Evolutionary conservation across 2,888 invertebrate genomes (phyloP).

Genomic region (Apotomis capreana): DNA sequence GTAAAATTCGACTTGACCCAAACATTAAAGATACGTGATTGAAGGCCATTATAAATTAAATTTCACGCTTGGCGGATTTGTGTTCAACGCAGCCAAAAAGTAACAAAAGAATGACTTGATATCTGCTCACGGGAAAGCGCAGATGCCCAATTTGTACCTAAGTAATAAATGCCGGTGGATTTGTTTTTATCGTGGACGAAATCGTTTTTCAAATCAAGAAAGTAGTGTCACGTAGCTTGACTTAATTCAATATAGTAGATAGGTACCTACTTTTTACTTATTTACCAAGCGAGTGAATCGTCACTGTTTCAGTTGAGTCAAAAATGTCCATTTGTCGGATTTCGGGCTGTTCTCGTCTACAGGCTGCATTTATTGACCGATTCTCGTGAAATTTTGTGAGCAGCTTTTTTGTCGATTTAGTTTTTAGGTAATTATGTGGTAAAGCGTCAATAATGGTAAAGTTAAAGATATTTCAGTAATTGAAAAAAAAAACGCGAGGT

Average conservation of each 20-base stretch:
- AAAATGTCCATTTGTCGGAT: too few relatives aligned
- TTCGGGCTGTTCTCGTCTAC: too few relatives aligned
- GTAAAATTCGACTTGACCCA: conserved; percentile 43
- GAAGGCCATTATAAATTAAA: conserved; percentile 69
- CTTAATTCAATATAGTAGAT: not conserved
- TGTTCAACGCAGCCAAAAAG: conserved; percentile 61
- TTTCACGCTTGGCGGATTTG: conserved; percentile 71
- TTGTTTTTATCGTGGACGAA: not conserved
- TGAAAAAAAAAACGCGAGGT: too few relatives aligned
- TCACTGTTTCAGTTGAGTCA: too few relatives aligned
- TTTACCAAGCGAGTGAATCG: too few relatives aligned
- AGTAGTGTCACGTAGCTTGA: not conserved
- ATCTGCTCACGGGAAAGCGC: conserved; percentile 22
- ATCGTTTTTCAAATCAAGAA: not conserved
- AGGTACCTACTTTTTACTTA: too few relatives aligned
- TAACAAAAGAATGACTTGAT: conserved; percentile 45
- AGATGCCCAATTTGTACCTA: conserved; percentile 20
- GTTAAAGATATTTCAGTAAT: too few relatives aligned
- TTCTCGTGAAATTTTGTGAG: too few relatives aligned
- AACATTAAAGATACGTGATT: conserved; percentile 61
- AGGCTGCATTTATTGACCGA: too few relatives aligned
- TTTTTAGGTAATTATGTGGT: too few relatives aligned
- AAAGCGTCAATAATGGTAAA: too few relatives aligned
- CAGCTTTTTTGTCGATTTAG: too few relatives aligned
- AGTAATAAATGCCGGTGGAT: not conserved